Base-by-base conservation (phyloP, 1,140 invertebrate genomes). In the Copidosoma floridanum region DNA sequence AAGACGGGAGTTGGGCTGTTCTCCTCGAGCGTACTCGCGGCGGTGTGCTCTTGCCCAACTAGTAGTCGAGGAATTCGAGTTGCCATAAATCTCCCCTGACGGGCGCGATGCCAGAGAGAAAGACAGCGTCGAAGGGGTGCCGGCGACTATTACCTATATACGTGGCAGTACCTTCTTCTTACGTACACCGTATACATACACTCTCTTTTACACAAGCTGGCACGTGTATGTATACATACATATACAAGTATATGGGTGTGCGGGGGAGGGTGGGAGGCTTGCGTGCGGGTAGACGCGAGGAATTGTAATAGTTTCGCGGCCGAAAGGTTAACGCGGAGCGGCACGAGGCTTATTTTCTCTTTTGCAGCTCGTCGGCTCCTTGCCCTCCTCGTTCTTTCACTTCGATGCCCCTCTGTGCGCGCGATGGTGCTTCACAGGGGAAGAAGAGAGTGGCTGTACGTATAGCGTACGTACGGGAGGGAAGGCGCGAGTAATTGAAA, bases 11-110 rank as follows among this genome's bases (percentile, higher is more conserved):
- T n/a, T n/a, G n/a, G n/a, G n/a, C n/a, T n/a, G n/a, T n/a, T n/a
- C n/a, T n/a, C n/a, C n/a, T n/a, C n/a, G n/a, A n/a, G n/a, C n/a
- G n/a, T n/a, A n/a, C n/a, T n/a, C 68, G 69, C 68, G 65, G 67
- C 65, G 58, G 51, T 32, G 59, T 10, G 35, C 46, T 29, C 47
- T 69, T 68, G 65, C 67, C 69, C 76, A 75, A 75, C 75, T 78
- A 77, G 73, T 74, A 80, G 77, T 79, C 74, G 75, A 72, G 71
- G 71, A 75, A 75, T 80, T 80, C 78, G 78, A 80, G 78, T 80
- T 80, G 69, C 75, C 76, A 79, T 80, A 80, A 80, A 80, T 80
- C 78, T 79, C 70, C 69, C 77, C 74, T 80, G 78, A 80, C 74
- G 70, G 69, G 69, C 68, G 76, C 73, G 74, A 76, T 78, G 73